A percentile compares a stretch with the other conserved stretches of the same genome.
These are phyloP conservation scores for Peromyscus melanophrys DNA, from an alignment of 2,797 vertebrate genomes.

Conservation along the genomic window DNA sequence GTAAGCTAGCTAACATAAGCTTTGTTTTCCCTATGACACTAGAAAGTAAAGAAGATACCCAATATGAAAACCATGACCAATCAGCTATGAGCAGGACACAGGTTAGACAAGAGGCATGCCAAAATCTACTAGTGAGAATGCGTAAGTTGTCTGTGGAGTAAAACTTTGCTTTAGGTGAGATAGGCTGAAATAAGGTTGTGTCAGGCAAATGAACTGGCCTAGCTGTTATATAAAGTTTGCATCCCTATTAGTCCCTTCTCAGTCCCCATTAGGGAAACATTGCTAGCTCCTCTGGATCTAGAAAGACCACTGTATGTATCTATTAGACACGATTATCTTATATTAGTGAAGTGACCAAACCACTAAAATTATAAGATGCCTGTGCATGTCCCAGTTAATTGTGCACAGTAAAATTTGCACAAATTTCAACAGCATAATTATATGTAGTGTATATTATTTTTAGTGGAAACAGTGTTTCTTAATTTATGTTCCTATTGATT, in stretches of 20 bases:
- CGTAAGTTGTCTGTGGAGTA: rapidly evolving
- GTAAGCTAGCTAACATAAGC: neutral
- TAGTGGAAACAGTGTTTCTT: neutral
- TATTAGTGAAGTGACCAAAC: neutral
- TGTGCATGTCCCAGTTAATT: neutral
- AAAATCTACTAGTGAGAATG: neutral
- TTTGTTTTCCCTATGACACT: neutral
- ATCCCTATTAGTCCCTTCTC: neutral
- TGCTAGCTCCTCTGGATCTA: neutral
- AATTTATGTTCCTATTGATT: neutral
- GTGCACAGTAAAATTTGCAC: neutral
- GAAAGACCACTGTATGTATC: neutral
- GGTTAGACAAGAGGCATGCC: neutral
- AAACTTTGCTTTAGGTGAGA: neutral
- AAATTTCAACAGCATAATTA: neutral
- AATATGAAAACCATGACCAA: neutral
- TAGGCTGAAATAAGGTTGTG: neutral
- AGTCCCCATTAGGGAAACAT: neutral
- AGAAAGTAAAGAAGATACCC: neutral
- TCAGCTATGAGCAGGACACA: neutral
- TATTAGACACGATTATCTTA: neutral
- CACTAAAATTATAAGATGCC: conserved; percentile 14
- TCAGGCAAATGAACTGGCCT: neutral
- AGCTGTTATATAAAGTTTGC: too few relatives aligned
- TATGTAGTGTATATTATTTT: neutral